Conservation (phyloP, 2,888 invertebrate genomes). For the Oligia latruncula region DNA sequence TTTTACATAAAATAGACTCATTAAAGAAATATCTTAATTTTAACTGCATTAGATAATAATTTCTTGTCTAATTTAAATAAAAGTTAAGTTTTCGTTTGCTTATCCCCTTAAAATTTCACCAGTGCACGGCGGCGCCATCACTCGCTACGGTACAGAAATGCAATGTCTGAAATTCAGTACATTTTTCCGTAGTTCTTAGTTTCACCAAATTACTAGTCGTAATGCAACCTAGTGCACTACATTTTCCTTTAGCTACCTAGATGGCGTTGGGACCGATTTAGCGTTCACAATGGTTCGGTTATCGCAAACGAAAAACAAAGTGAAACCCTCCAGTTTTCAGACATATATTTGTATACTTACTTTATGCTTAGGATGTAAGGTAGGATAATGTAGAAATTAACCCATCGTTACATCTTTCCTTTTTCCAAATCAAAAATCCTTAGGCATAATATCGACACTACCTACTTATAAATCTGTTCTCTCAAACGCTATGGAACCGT, state of each 20-base stretch:
- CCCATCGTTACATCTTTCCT: neutral
- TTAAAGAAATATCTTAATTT: neutral
- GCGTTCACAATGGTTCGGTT: slow-evolving; percentile 11
- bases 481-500: neutral
- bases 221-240: neutral
- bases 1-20: neutral
- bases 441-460: neutral
- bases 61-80: neutral
- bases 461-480: neutral
- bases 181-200: neutral
- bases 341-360: slow-evolving; percentile 30
- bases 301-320: neutral
- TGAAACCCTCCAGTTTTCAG: neutral
- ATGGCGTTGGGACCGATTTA: slow-evolving; percentile 23
- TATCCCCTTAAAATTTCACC: neutral
- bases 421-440: neutral
- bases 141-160: neutral
- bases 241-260: neutral
- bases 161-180: neutral
- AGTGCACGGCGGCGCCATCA: neutral
- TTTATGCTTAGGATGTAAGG: slow-evolving; percentile 15
- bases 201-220: neutral
- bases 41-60: neutral
- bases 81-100: neutral
- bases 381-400: neutral